Percentiles rank a stretch among this genome's conserved stretches.
These are phyloP conservation scores for Pomacea maculata DNA, from an alignment of 1,140 invertebrate genomes.

Conservation along the genomic window DNA sequence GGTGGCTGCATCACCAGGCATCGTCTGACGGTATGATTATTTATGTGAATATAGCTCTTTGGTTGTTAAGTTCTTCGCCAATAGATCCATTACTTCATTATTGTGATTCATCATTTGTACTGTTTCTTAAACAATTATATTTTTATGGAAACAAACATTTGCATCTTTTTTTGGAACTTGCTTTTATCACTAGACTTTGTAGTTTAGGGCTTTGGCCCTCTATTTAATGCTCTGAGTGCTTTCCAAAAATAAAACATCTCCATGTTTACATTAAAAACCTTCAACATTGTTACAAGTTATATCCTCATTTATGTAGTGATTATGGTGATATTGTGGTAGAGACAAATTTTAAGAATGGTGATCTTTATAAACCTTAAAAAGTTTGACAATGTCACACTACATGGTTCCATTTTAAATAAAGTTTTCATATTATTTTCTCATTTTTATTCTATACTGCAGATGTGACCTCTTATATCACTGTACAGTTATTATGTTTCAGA, in stretches of 20 bases:
- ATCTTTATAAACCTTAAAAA: background rate
- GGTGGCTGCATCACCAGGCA: conserved; percentile 1
- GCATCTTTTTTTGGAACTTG: too few species aligned
- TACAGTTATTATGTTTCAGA: conserved; percentile 23
- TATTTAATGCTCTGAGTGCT: too few species aligned
- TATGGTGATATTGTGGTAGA: background rate
- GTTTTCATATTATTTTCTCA: background rate
- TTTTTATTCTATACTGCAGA: background rate
- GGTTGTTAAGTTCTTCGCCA: too few species aligned
- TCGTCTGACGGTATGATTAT: background rate
- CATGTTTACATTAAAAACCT: too few species aligned
- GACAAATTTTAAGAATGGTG: conserved; percentile 1
- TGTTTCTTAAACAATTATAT: too few species aligned
- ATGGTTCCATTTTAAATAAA: background rate
- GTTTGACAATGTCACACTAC: background rate
- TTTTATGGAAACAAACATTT: too few species aligned
- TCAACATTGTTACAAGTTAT: background rate
- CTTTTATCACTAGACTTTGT: too few species aligned
- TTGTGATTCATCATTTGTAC: too few species aligned
- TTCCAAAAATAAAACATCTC: too few species aligned
- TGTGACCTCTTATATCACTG: background rate
- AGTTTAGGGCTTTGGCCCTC: too few species aligned
- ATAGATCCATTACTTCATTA: too few species aligned
- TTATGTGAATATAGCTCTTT: too few species aligned
- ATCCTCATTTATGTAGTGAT: background rate